Conservation (phyloP, 1,140 invertebrate species). For the Neodiprion virginianus region DNA sequence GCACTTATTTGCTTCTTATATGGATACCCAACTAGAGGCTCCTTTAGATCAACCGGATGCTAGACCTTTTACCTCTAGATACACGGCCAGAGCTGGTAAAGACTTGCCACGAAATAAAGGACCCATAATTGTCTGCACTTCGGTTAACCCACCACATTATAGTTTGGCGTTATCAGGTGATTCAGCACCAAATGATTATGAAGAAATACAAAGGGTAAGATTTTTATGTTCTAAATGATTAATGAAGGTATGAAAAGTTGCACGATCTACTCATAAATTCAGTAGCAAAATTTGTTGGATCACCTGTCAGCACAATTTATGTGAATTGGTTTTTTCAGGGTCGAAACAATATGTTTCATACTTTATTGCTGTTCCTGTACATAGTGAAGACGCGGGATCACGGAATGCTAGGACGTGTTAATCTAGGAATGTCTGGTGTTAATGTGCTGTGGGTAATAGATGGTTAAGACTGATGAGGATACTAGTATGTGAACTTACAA, state of each 20-base stretch:
- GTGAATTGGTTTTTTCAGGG: constrained; percentile 66
- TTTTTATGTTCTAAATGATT: constrained; percentile 15
- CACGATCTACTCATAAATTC: constrained; percentile 20
- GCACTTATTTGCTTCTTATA: constrained; percentile 81
- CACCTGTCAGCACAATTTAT: constrained; percentile 23
- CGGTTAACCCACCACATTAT: constrained; percentile 76
- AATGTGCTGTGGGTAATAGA: constrained; percentile 82
- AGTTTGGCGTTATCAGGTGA: constrained; percentile 71
- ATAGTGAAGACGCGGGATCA: constrained; percentile 77
- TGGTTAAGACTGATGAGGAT: constrained; percentile 39
- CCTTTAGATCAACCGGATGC: constrained; percentile 78
- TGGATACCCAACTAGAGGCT: constrained; percentile 81
- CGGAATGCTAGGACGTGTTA: constrained; percentile 80
- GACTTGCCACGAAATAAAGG: constrained; percentile 56
- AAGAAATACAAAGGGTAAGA: constrained; percentile 71
- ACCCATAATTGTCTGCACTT: constrained; percentile 65
- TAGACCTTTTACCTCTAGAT: constrained; percentile 73
- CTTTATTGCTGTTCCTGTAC: constrained; percentile 80
- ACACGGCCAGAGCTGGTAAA: constrained; percentile 48
- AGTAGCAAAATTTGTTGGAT: not conserved
- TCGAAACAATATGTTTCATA: constrained; percentile 84
- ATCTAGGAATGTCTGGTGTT: constrained; percentile 78
- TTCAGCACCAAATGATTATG: constrained; percentile 52
- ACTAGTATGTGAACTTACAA: not conserved
- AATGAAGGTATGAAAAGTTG: constrained; percentile 1